A percentile compares a stretch with the other conserved stretches of the same genome.
These are phyloP conservation scores for Lasiurus borealis DNA, from an alignment of 2,113 vertebrate species.

Conservation along the genomic window DNA sequence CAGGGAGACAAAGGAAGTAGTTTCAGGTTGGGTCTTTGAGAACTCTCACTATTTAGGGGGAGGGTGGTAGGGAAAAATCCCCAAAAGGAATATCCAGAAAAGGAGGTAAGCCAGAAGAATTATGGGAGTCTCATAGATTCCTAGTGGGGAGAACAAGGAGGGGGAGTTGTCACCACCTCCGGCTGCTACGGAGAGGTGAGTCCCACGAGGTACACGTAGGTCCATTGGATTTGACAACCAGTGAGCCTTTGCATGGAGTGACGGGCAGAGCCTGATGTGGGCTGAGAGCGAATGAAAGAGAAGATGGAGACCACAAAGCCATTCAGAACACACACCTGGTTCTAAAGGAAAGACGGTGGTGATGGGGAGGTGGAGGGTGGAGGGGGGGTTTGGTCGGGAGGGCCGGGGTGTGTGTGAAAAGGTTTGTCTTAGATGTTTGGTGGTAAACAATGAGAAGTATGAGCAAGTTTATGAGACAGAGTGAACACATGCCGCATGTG, in stretches of 20 bases:
- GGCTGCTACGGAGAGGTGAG: fast-evolving
- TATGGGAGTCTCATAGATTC: not conserved
- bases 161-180: not conserved
- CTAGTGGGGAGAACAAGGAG: not conserved
- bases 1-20: not conserved
- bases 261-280: not conserved
- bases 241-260: not conserved
- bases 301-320: not conserved
- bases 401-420: not conserved
- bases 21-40: not conserved
- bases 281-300: not conserved
- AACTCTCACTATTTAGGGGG: not conserved
- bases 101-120: not conserved
- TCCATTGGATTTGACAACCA: not conserved
- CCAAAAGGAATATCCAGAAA: not conserved
- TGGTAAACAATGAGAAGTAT: not conserved
- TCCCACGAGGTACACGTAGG: fast-evolving
- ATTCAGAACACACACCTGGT: not conserved
- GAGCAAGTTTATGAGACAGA: not conserved
- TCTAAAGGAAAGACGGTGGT: not conserved
- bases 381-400: not conserved
- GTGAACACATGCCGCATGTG: fast-evolving
- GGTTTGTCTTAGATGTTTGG: not conserved
- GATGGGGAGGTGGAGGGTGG: not conserved
- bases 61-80: not conserved